Percentiles rank a stretch among this genome's conserved stretches.
Evolutionary conservation across 2,113 vertebrate genomes (phyloP).

Genomic region (Halichoeres trimaculatus): DNA sequence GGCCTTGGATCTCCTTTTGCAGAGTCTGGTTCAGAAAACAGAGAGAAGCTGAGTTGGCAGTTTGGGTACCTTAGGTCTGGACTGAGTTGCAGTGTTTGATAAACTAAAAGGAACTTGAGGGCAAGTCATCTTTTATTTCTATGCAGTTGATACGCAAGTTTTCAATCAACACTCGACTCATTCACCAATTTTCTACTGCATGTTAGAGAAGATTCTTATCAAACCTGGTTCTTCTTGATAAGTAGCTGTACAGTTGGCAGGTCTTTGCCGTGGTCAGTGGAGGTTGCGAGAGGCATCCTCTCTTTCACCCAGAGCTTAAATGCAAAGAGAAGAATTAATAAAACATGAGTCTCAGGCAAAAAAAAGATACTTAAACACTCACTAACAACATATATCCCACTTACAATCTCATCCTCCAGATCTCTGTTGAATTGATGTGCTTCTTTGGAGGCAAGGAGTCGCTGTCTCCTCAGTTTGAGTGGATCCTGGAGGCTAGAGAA

Average conservation of each 20-base stretch:
- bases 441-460: constrained; percentile 90
- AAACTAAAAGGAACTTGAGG: background rate
- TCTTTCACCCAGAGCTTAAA: constrained; percentile 92
- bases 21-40: constrained; percentile 82
- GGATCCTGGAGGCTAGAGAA: constrained; percentile 87
- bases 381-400: constrained; percentile 29
- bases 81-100: constrained; percentile 1
- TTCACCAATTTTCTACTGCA: background rate
- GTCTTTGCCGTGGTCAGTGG: constrained; percentile 92
- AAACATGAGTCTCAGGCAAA: constrained; percentile 7
- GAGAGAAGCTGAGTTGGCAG: background rate
- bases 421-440: constrained; percentile 94
- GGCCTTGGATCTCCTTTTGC: constrained; percentile 95
- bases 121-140: background rate
- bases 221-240: constrained; percentile 95
- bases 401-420: constrained; percentile 94
- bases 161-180: background rate
- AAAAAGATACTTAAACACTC: background rate
- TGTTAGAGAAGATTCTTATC: background rate
- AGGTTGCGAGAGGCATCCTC: constrained; percentile 90
- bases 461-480: constrained; percentile 82
- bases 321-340: constrained; percentile 13
- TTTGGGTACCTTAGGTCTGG: background rate
- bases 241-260: constrained; percentile 93
- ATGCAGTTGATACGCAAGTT: background rate